A percentile compares a stretch with the other conserved stretches of the same genome.
phyloP scores from a whole-genome alignment of 2,888 invertebrate species.

The Kuschelorhynchus macadamiae region DNA sequence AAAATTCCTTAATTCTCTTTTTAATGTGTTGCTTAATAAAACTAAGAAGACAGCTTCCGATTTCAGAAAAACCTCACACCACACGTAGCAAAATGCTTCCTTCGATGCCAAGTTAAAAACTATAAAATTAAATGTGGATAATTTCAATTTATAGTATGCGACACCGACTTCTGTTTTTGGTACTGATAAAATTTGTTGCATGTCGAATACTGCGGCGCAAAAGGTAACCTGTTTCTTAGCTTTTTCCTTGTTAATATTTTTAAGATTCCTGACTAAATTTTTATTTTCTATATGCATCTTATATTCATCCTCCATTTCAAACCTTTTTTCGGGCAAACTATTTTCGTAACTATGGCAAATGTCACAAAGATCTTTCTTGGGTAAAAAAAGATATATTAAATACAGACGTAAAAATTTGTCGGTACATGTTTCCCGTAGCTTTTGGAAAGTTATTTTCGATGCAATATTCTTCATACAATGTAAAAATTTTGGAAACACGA shows the following conservation, averaged over 20 bases:
- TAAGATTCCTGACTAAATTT: conserved; percentile 15
- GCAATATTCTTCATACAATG: conserved; percentile 11
- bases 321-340: conserved; percentile 9
- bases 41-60: conserved; percentile 10
- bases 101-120: conserved; percentile 12
- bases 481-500: conserved; percentile 24
- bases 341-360: conserved; percentile 18
- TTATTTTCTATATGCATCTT: conserved; percentile 32
- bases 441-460: conserved; percentile 12
- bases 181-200: conserved; percentile 1
- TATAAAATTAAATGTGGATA: conserved; percentile 14
- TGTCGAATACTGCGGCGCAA: conserved; percentile 16
- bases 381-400: conserved; percentile 25
- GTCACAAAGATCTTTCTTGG: conserved; percentile 34
- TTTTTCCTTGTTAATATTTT: conserved; percentile 25
- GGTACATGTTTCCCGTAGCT: conserved; percentile 5
- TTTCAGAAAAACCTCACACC: conserved; percentile 3
- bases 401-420: conserved; percentile 20
- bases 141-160: conserved; percentile 15
- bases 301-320: conserved; percentile 18
- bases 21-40: neutral
- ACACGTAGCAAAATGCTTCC: too few species aligned
- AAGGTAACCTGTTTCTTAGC: neutral
- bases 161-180: conserved; percentile 22
- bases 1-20: conserved; percentile 22